Evolutionary conservation across 2,113 vertebrate genomes (phyloP).

Genomic region (Puma concolor): DNA sequence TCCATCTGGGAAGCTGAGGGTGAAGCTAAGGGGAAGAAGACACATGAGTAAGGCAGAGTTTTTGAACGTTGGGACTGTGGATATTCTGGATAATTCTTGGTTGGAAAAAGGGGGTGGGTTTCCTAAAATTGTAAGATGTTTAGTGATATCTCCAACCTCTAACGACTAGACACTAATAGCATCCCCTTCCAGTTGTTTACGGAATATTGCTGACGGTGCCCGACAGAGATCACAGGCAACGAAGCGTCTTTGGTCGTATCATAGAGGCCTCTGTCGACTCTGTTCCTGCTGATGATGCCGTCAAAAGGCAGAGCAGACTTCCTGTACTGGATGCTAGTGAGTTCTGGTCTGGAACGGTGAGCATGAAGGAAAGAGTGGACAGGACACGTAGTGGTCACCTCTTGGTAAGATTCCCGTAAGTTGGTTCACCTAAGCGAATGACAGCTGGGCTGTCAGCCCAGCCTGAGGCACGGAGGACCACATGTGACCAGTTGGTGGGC

Average conservation of each 20-base stretch:
- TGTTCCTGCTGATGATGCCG: background rate
- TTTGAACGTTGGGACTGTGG: background rate
- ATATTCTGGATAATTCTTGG: background rate
- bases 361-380: background rate
- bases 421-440: background rate
- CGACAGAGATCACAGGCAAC: background rate
- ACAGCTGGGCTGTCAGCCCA: no score
- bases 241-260: fast-evolving
- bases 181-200: background rate
- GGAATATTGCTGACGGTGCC: background rate
- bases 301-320: fast-evolving
- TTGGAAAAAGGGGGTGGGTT: background rate
- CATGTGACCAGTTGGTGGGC: background rate
- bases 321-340: fast-evolving
- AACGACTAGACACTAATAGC: background rate
- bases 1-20: background rate
- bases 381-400: fast-evolving
- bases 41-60: no score
- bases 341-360: background rate
- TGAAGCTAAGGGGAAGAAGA: background rate
- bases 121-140: fast-evolving
- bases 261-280: fast-evolving
- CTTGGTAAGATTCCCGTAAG: background rate
- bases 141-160: background rate
- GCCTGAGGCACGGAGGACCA: background rate